Evolutionary conservation across 2,113 vertebrate species (phyloP).

Genomic region (Daubentonia madagascariensis): DNA sequence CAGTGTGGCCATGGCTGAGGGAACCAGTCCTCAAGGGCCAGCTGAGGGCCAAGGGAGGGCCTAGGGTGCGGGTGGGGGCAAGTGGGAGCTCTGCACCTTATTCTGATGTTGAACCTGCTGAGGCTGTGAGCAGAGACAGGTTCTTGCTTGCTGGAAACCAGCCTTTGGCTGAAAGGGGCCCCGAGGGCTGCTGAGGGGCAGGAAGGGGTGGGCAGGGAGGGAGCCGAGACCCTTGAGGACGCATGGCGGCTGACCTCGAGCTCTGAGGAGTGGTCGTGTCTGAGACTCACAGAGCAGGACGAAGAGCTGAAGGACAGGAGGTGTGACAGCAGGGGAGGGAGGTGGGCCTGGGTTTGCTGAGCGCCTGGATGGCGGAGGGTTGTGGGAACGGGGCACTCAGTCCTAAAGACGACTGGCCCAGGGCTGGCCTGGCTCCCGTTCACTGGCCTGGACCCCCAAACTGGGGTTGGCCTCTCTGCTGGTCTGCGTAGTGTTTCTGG

Average conservation of each 20-base stretch:
- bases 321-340: not conserved
- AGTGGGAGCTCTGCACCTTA: accelerated
- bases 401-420: accelerated
- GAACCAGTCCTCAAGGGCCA: not conserved
- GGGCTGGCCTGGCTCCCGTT: not conserved
- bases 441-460: not conserved
- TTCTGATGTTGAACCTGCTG: not conserved
- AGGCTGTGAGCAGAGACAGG: not conserved
- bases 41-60: too few relatives aligned
- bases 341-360: accelerated
- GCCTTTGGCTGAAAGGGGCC: not conserved
- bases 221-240: too few relatives aligned
- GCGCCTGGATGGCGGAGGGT: not conserved
- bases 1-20: accelerated
- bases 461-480: not conserved
- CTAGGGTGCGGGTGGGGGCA: too few relatives aligned
- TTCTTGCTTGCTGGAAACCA: not conserved
- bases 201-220: too few relatives aligned
- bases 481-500: not conserved
- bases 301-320: not conserved
- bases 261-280: not conserved
- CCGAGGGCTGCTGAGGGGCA: not conserved
- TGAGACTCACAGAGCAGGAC: not conserved
- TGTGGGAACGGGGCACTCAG: accelerated
- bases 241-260: not conserved